Base-by-base conservation (phyloP, 2,888 invertebrate species). In the Coleophora flavipennella region DNA sequence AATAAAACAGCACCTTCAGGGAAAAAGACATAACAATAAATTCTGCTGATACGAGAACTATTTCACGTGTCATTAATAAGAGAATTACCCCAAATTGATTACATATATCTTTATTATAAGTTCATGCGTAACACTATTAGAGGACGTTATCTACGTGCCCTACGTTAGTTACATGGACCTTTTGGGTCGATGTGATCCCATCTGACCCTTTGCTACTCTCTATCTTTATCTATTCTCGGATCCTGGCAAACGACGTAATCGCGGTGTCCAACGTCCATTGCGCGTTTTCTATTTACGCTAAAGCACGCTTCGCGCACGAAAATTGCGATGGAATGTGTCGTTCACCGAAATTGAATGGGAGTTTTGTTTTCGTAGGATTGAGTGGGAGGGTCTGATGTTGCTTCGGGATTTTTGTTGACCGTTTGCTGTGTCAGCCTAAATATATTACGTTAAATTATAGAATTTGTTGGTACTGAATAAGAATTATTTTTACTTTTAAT, bases 301-400 rank as follows among this genome's bases (percentile, higher is more conserved):
- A 56, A 51, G 56, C 48, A 47, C 47, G 50, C 50, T 49, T 50
- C 53, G 57, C 56, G 64, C 62, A 62, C 59, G 60, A 62, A 66
- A 61, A 53, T 53, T 53, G 62, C 59, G 55, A 57, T 62, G 57
- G 53, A 57, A 55, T 51, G 44, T 52, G 43, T 48, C 32, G 50
- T 59, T 57, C 11, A 46, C 39, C 38, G 48, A 55, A 59, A 67
- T 66, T 60, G 59, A 44, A 48, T 41, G 42, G 48, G 41, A 46
- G 39, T 43, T 47, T 48, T 42, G 43, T 42, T 49, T 50, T 44
- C 14, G 25, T 33, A 20, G 20, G 20, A 20, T 20, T 20, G 6
- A 44, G 47, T 44, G 31, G 33, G 48, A 47, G 48, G 8, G 12
- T 47, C 48, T 46, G 47, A 45, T 45, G 48, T 13, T 34, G 40